phyloP scores from a whole-genome alignment of 2,113 vertebrate species.

The Scatophagus argus region DNA sequence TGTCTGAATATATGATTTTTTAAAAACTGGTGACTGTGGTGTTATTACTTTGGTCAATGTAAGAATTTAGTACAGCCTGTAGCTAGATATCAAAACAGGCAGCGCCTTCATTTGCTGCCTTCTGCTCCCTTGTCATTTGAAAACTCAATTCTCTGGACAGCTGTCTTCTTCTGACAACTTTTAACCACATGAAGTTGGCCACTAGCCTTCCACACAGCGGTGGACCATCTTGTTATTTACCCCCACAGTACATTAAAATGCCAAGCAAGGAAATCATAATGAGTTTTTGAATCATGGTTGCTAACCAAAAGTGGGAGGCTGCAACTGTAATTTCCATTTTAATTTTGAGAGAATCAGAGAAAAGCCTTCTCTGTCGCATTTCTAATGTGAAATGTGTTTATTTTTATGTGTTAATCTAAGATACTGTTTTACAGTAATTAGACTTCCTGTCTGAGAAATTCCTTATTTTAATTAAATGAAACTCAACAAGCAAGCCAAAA shows the following conservation, averaged over 20 bases:
- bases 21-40: constrained; percentile 13
- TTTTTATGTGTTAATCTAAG: constrained; percentile 42
- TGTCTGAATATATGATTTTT: constrained; percentile 4
- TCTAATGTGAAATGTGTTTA: constrained; percentile 36
- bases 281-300: constrained; percentile 69
- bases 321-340: constrained; percentile 70
- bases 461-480: constrained; percentile 69
- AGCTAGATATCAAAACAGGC: constrained; percentile 9
- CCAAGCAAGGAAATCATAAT: constrained; percentile 78
- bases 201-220: constrained; percentile 66
- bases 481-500: constrained; percentile 52
- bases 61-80: constrained; percentile 37
- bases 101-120: constrained; percentile 42
- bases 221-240: constrained; percentile 67
- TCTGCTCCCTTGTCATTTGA: constrained; percentile 40
- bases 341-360: constrained; percentile 58
- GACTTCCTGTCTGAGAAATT: constrained; percentile 56
- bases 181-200: constrained; percentile 58
- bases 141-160: constrained; percentile 40
- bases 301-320: constrained; percentile 67
- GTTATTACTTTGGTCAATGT: constrained; percentile 32
- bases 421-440: constrained; percentile 77
- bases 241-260: constrained; percentile 75
- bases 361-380: constrained; percentile 56
- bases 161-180: constrained; percentile 44